Percentiles rank a stretch among this genome's conserved stretches.
These are phyloP conservation scores for Lacanobia wlatinum DNA, from an alignment of 2,888 invertebrate species.

Conservation along the genomic window DNA sequence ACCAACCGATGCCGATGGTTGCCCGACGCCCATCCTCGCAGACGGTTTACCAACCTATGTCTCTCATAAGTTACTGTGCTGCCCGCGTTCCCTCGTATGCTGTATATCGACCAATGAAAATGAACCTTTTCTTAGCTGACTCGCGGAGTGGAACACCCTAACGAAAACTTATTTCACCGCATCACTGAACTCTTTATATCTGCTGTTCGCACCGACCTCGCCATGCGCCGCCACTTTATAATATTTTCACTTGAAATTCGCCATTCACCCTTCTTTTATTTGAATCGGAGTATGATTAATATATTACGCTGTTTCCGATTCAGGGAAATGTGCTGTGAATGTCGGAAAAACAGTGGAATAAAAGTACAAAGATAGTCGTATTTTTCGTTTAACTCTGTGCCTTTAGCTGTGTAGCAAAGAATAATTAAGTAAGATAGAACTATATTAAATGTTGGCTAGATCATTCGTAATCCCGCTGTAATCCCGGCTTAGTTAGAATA, in stretches of 20 bases:
- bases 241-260: slow-evolving; percentile 55
- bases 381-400: too few relatives aligned
- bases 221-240: slow-evolving; percentile 61
- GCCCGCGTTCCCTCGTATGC: too few relatives aligned
- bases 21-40: too few relatives aligned
- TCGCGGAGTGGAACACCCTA: slow-evolving; percentile 44
- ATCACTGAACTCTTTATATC: slow-evolving; percentile 74
- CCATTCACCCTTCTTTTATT: slow-evolving; percentile 42
- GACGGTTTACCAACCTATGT: too few relatives aligned
- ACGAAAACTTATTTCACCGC: slow-evolving; percentile 72
- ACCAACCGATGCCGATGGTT: too few relatives aligned
- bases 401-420: background rate
- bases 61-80: too few relatives aligned
- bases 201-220: slow-evolving; percentile 65
- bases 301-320: slow-evolving; percentile 26
- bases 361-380: background rate
- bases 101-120: background rate
- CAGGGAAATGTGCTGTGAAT: slow-evolving; percentile 28
- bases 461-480: slow-evolving; percentile 2
- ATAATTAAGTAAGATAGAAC: background rate
- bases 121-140: background rate
- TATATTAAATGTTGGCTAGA: slow-evolving; percentile 10
- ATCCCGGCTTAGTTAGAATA: slow-evolving; percentile 15
- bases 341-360: slow-evolving; percentile 5
- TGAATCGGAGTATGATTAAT: slow-evolving; percentile 46